phyloP scores from a whole-genome alignment of 2,113 vertebrate genomes.

The Vulpes lagopus region DNA sequence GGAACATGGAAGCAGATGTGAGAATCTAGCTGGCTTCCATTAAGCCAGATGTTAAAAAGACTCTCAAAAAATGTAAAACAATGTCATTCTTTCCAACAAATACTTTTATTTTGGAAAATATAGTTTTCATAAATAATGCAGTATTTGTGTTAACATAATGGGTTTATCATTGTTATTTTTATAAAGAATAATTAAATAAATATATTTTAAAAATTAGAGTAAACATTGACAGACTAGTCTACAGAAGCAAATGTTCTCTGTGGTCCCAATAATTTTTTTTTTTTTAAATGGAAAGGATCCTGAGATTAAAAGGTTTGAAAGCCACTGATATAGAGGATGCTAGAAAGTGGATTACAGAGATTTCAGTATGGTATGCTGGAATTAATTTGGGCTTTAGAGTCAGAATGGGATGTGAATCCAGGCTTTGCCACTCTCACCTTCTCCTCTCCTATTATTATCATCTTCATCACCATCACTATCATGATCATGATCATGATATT shows the following conservation, averaged over 20 bases:
- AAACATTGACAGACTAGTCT: not conserved
- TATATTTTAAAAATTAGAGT: not conserved
- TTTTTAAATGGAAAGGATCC: not conserved
- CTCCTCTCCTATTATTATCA: not conserved
- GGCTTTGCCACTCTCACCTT: not conserved
- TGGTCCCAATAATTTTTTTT: not conserved
- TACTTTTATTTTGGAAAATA: not conserved
- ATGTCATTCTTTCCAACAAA: not conserved
- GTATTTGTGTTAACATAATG: not conserved
- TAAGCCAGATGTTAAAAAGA: not conserved
- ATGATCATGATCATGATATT: rapidly evolving
- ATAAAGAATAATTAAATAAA: not conserved
- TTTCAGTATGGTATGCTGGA: no score
- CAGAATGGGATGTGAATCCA: not conserved
- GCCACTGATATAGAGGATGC: no score
- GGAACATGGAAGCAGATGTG: not conserved
- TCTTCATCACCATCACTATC: rapidly evolving
- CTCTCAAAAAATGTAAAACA: not conserved
- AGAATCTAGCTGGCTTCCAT: not conserved
- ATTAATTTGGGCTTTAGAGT: not conserved
- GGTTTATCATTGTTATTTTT: not conserved
- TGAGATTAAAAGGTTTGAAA: not conserved
- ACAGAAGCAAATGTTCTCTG: not conserved
- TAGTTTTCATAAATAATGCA: not conserved
- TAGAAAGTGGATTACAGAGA: not conserved